Evolutionary conservation across 2,113 vertebrate species (phyloP), one percentile per base, ranked within the genome.

Genomic region (Salvelinus sp.): DNA sequence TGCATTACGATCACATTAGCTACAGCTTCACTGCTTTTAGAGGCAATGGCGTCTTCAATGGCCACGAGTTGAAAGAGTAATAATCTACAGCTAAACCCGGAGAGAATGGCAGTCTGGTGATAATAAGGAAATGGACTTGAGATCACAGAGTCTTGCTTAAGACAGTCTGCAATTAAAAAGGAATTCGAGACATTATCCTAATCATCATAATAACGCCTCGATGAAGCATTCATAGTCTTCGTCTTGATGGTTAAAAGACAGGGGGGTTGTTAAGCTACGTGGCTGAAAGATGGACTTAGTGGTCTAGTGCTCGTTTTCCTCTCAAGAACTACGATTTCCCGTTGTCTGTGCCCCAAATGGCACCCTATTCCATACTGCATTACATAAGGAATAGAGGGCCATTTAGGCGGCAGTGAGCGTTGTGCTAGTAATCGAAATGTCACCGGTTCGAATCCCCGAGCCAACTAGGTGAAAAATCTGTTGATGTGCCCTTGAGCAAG

Each of bases 1-100:
- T 77, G 69, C 74, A 47, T 77, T 77, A 83, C 62, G 58, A 75
- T 72, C 4, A 38, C 44, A 79, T 85, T 78, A 77, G 50, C 20
- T 9, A 47, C 3, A 44, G 38, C 38, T 44, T 44, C 38, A 28
- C 27, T 72, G 33, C 60, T 69, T 81, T 83, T 54, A 70, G 44
- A 78, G 13, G 73, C 71, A 78, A 70, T 76, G 44, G 30, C 27
- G 58, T 13, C 70, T n/a, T 65, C 47, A 77, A 81, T 54, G 76
- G 38, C 9, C 38, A 44, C 38, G 14, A 69, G 48, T 70, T 64
- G 64, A 54, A 44, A 44, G 38, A 44, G 7, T 44, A 44, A 44
- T 44, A 12, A 71, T 67, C 33, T 68, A 69, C 12, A 44, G 63
- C 54, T 75, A 70, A 81, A 70, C 50, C 71, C 14, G 9, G 13